Conservation (phyloP, 2,888 invertebrate species). For the Thymelicus lineola region DNA sequence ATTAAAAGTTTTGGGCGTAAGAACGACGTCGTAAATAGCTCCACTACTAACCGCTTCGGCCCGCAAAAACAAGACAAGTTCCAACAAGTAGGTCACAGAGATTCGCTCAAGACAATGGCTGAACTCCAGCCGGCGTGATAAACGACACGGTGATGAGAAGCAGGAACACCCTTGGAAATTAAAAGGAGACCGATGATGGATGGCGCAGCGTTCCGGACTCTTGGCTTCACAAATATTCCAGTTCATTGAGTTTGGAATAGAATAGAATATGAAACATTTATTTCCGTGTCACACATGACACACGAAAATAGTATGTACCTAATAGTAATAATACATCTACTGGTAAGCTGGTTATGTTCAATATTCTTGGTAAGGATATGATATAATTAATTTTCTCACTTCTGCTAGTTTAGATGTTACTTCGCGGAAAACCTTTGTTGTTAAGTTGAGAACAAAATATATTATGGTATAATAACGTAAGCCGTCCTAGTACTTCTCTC, state of each 20-base stretch:
- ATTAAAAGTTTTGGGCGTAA: slow-evolving; percentile 32
- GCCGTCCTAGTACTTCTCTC: too few species aligned
- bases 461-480: too few species aligned
- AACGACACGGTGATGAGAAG: slow-evolving; percentile 71
- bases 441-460: too few species aligned
- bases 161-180: slow-evolving; percentile 64
- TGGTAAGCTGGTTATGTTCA: too few species aligned
- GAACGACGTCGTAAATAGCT: slow-evolving; percentile 22
- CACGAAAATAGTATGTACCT: too few species aligned
- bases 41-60: slow-evolving; percentile 22
- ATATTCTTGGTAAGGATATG: too few species aligned
- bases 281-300: too few species aligned
- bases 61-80: slow-evolving; percentile 40
- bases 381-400: too few species aligned
- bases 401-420: too few species aligned
- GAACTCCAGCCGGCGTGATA: slow-evolving; percentile 61
- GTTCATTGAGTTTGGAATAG: slow-evolving; percentile 32
- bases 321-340: too few species aligned
- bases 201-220: slow-evolving; percentile 44
- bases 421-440: too few species aligned
- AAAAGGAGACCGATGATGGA: slow-evolving; percentile 66
- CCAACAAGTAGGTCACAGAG: slow-evolving; percentile 60
- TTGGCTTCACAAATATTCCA: slow-evolving; percentile 27
- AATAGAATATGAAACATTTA: too few species aligned
- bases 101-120: slow-evolving; percentile 65